Conservation (phyloP, 2,113 vertebrate genomes). For the Panthera leo region DNA sequence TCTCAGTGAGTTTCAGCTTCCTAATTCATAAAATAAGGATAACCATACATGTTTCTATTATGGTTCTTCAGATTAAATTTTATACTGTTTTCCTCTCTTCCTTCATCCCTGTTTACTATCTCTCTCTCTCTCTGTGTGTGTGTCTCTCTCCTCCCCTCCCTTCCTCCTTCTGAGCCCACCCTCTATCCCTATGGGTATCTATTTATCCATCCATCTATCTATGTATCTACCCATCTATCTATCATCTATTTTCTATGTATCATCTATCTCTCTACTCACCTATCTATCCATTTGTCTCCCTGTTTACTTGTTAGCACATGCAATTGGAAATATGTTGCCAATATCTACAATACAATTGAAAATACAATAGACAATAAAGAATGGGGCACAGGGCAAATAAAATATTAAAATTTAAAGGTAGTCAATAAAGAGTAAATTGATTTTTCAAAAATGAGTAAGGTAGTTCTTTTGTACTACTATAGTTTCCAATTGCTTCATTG, state of each 20-base stretch:
- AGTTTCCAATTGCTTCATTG: background rate
- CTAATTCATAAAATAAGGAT: background rate
- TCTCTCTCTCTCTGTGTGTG: background rate
- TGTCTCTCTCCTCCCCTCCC: background rate
- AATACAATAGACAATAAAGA: background rate
- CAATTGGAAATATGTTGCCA: background rate
- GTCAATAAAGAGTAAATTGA: background rate
- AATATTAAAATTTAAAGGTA: background rate
- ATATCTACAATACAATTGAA: background rate
- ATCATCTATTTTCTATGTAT: background rate
- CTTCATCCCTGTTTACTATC: background rate
- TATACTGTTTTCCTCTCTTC: background rate
- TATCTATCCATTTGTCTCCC: background rate
- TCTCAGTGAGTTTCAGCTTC: background rate
- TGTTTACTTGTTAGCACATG: background rate
- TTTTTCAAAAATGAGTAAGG: background rate
- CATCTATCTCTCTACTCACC: background rate
- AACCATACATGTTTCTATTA: background rate
- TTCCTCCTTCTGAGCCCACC: background rate
- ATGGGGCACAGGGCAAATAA: background rate
- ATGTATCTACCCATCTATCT: background rate
- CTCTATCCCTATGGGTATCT: background rate
- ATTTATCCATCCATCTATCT: background rate
- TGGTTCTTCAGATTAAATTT: background rate
- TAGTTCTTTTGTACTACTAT: background rate